A percentile compares a stretch with the other conserved stretches of the same genome.
phyloP scores from a whole-genome alignment of 2,113 vertebrate genomes.

The Kryptolebias marmoratus region DNA sequence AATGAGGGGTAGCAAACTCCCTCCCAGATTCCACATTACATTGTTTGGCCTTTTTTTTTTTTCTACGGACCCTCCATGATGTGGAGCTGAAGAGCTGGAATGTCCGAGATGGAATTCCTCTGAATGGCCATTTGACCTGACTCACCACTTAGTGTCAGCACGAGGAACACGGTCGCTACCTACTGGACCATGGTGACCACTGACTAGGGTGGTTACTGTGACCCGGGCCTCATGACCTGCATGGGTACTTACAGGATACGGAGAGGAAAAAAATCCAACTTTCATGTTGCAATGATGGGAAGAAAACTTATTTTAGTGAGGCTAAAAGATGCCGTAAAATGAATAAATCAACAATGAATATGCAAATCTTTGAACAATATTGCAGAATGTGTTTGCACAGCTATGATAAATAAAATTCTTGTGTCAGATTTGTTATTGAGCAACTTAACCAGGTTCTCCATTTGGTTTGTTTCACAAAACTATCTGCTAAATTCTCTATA shows the following conservation, averaged over 20 bases:
- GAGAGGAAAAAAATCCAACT: conserved; percentile 46
- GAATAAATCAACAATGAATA: background rate
- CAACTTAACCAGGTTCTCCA: too few species aligned
- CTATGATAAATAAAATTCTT: too few species aligned
- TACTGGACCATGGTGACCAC: conserved; percentile 72
- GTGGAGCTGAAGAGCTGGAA: conserved; percentile 75
- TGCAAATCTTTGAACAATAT: too few species aligned
- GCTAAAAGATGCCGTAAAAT: background rate
- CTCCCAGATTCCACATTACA: conserved; percentile 70
- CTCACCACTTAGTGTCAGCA: conserved; percentile 73
- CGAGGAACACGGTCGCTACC: conserved; percentile 70
- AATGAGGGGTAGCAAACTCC: conserved; percentile 52
- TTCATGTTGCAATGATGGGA: conserved; percentile 34
- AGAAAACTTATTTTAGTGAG: conserved; percentile 1
- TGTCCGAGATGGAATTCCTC: conserved; percentile 76
- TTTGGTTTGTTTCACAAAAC: too few species aligned
- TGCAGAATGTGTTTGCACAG: too few species aligned
- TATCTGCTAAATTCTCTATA: too few species aligned
- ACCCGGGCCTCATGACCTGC: conserved; percentile 63
- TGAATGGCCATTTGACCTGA: conserved; percentile 77
- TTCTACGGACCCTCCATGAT: conserved; percentile 45
- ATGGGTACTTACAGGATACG: conserved; percentile 47
- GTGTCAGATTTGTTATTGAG: too few species aligned
- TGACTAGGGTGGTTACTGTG: conserved; percentile 66
- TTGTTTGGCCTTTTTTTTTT: conserved; percentile 65